Evolutionary conservation across 2,888 invertebrate species (phyloP).

Genomic region (Exocentrus adspersus): DNA sequence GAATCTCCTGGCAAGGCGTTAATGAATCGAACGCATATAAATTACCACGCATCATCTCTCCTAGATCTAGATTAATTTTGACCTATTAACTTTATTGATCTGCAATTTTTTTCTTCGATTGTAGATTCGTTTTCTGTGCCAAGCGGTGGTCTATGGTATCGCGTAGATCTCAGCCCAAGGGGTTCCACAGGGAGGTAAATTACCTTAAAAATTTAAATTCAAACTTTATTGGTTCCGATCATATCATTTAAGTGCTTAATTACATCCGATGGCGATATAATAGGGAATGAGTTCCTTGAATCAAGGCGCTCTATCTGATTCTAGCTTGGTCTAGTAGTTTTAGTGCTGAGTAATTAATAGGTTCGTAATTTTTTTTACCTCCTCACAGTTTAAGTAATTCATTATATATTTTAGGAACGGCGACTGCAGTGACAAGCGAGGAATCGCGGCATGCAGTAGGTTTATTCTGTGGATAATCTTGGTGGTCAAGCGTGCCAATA

Average conservation of each 20-base stretch:
- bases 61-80: neutral
- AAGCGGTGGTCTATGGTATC: conserved; percentile 43
- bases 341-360: neutral
- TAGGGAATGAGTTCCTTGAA: conserved; percentile 42
- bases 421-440: conserved; percentile 44
- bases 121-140: no score
- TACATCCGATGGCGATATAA: conserved; percentile 54
- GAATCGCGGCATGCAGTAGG: conserved; percentile 46
- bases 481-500: conserved; percentile 50
- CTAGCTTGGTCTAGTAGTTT: neutral
- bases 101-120: conserved; percentile 4
- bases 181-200: conserved; percentile 52
- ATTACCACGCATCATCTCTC: neutral
- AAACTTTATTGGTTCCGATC: conserved; percentile 54
- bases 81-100: neutral
- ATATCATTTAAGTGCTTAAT: conserved; percentile 59
- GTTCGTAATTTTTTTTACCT: no score
- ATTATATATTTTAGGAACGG: conserved; percentile 25
- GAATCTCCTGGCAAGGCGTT: conserved; percentile 1
- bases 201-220: conserved; percentile 56
- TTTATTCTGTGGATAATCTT: conserved; percentile 34
- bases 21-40: conserved; percentile 21
- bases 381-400: conserved; percentile 7
- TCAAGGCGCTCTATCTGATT: conserved; percentile 41
- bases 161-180: conserved; percentile 37